Evolutionary conservation across 2,113 vertebrate species (phyloP).

Genomic region (Podilymbus podiceps): DNA sequence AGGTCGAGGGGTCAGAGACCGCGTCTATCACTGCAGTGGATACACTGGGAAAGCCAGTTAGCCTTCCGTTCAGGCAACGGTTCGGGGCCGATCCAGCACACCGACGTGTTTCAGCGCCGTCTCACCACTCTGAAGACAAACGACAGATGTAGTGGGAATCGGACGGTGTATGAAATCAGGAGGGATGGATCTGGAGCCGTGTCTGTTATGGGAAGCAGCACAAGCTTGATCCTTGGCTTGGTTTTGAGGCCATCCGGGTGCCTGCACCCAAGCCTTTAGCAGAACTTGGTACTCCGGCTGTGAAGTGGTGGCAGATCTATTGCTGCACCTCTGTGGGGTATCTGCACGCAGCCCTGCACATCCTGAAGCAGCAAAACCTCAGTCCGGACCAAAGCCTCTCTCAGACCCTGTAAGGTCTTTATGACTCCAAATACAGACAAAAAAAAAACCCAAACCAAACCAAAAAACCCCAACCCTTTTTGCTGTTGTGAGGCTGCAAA

Average conservation of each 20-base stretch:
- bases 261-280: background rate
- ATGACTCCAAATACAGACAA: background rate
- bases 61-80: background rate
- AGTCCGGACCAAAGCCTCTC: background rate
- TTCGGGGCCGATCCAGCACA: background rate
- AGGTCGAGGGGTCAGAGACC: background rate
- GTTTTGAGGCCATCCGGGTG: background rate
- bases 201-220: background rate
- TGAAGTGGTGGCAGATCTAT: background rate
- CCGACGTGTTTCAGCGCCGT: rapidly evolving
- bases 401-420: background rate
- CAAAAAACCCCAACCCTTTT: too few species aligned
- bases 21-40: background rate
- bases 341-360: background rate
- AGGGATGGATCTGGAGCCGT: background rate
- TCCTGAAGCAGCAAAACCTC: background rate
- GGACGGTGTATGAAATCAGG: rapidly evolving
- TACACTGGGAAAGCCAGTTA: background rate
- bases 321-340: background rate
- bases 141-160: rapidly evolving
- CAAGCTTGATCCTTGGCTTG: background rate
- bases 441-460: background rate
- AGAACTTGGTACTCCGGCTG: background rate
- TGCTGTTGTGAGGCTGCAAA: background rate
- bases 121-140: background rate